Base-by-base conservation (phyloP, 2,113 vertebrate species). In the Cynoglossus semilaevis region DNA sequence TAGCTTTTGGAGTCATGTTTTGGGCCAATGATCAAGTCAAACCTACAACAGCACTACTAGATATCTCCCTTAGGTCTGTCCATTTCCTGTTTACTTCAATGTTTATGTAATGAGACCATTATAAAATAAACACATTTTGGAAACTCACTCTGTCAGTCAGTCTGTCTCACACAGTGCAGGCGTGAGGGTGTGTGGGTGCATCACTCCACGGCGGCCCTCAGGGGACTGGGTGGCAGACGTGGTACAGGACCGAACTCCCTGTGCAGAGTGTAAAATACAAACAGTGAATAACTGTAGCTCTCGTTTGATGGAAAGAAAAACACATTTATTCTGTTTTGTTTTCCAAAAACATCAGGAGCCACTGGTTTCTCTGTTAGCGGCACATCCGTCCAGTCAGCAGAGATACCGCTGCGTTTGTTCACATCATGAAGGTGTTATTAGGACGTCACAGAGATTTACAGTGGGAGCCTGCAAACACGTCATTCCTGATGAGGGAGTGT, bases 401-500 rank as follows among this genome's bases (percentile, higher is more conserved):
- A 62, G 45, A 57, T 55, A 59, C 63, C 64, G 75, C 38, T 59
- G 51, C 63, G 41, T 70, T 69, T 63, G 60, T 75, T 75, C 58
- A 70, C 44, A 62, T 62, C 34, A 73, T 75, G 81, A 58, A 80
- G 69, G 63, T 84, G 68, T 87, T 84, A 88, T 90, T 89, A 90
- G 77, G 65, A 77, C n/a, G 74, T 88, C 81, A 83, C 62, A 15
- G 62, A 72, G 76, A 86, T 83, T 88, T 90, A 87, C 69, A 72
- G 77, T 70, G 77, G 44, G 77, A 80, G 79, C 73, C 59, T 58
- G 48, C 47, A 62, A 16, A 34, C 52, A 12, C 54, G 65, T 78
- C 80, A 88, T 88, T 87, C 81, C 85, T 84, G 77, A 57, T 36
- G 61, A 87, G 85, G 88, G 87, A 85, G 87, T 83, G 86, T 76